A percentile compares a stretch with the other conserved stretches of the same genome.
These are phyloP conservation scores for Cephalotes varians DNA, from an alignment of 2,888 invertebrate genomes.

Conservation along the genomic window DNA sequence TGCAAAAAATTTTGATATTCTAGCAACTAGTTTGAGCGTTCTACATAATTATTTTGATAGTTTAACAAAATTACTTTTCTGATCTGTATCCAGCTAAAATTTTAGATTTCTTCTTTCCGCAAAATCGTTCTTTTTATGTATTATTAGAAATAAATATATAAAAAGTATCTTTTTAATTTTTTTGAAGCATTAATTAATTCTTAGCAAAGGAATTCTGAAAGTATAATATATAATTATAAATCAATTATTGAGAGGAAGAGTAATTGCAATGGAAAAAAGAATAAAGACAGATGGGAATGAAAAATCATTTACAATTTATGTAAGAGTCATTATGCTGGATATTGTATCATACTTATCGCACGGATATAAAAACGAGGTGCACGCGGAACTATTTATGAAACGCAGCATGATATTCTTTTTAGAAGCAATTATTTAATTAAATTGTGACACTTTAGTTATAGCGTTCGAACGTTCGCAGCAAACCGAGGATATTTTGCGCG, in stretches of 20 bases:
- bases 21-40: too few species aligned
- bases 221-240: neutral
- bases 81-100: too few species aligned
- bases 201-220: neutral
- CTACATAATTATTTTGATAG: too few species aligned
- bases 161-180: neutral
- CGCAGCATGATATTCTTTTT: neutral
- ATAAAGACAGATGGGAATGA: neutral
- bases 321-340: neutral
- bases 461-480: neutral
- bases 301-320: neutral
- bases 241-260: neutral
- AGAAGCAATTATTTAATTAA: slow-evolving; percentile 5
- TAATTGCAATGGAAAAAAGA: neutral
- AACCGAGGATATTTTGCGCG: slow-evolving; percentile 18
- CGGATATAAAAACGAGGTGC: neutral
- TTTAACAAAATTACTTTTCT: too few species aligned
- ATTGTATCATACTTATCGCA: neutral
- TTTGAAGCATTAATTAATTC: neutral
- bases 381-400: neutral
- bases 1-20: too few species aligned
- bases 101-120: too few species aligned
- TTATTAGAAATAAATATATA: neutral
- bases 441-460: neutral
- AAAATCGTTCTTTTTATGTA: too few species aligned